A percentile compares a stretch with the other conserved stretches of the same genome.
These are phyloP conservation scores for Vesta saturnalis DNA, from an alignment of 2,888 invertebrate species.

Conservation along the genomic window DNA sequence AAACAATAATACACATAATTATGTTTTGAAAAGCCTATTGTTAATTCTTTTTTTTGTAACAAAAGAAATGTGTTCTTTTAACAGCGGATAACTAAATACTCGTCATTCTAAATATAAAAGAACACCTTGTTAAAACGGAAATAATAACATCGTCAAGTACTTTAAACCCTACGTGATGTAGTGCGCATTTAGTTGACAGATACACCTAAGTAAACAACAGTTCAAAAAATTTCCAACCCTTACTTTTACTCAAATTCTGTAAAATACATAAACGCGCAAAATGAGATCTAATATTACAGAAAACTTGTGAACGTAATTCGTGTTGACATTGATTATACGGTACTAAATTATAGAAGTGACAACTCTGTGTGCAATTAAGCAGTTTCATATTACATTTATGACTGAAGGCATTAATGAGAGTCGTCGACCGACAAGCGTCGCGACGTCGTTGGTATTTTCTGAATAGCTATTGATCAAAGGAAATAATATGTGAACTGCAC, in stretches of 20 bases:
- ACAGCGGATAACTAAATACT: background rate
- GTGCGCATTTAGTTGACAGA: slow-evolving; percentile 2
- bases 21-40: background rate
- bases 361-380: slow-evolving; percentile 45
- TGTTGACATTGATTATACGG: slow-evolving; percentile 46
- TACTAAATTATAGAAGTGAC: slow-evolving; percentile 44
- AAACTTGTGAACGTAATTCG: slow-evolving; percentile 43
- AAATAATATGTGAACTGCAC: slow-evolving; percentile 4
- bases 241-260: background rate
- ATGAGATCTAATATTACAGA: no score
- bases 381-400: slow-evolving; percentile 48
- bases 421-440: slow-evolving; percentile 32
- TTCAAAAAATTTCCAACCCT: background rate
- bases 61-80: slow-evolving; percentile 4
- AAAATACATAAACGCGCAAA: background rate
- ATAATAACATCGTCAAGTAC: background rate
- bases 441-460: slow-evolving; percentile 27
- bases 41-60: background rate
- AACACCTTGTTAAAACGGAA: no score
- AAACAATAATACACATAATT: background rate
- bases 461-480: slow-evolving; percentile 16
- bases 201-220: slow-evolving; percentile 5
- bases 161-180: no score
- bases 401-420: slow-evolving; percentile 43
- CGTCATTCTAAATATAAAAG: slow-evolving; percentile 13